phyloP scores from a whole-genome alignment of 1,140 invertebrate species.

The Zaprionus africanus region DNA sequence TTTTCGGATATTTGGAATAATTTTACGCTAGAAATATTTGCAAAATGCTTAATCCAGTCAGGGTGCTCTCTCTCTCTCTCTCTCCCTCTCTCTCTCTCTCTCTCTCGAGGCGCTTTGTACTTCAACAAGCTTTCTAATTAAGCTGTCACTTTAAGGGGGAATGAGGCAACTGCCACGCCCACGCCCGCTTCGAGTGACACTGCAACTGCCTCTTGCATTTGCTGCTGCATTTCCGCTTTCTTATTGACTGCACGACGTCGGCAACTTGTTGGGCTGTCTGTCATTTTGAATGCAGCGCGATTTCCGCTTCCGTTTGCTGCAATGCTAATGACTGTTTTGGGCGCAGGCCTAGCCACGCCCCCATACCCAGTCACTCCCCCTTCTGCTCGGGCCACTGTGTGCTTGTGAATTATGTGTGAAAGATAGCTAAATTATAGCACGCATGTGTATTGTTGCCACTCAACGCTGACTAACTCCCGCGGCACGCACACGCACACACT shows the following conservation, averaged over 20 bases:
- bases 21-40: constrained; percentile 20
- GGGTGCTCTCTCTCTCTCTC: neutral
- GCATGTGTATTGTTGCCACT: constrained; percentile 62
- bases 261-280: constrained; percentile 53
- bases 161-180: neutral
- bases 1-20: constrained; percentile 46
- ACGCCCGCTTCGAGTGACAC: no score
- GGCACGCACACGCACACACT: neutral
- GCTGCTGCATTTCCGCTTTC: constrained; percentile 29
- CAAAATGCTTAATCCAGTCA: constrained; percentile 24
- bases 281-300: constrained; percentile 63
- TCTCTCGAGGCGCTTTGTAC: neutral
- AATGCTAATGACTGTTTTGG: constrained; percentile 46
- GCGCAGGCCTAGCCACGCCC: neutral
- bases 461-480: constrained; percentile 33
- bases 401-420: constrained; percentile 61
- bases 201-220: neutral
- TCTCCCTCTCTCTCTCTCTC: neutral
- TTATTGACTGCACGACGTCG: constrained; percentile 31
- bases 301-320: constrained; percentile 57
- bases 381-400: neutral
- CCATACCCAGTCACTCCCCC: neutral
- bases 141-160: neutral
- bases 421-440: constrained; percentile 68
- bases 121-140: constrained; percentile 2